A percentile compares a stretch with the other conserved stretches of the same genome.
phyloP scores from a whole-genome alignment of 2,113 vertebrate genomes.

The Lagopus muta region DNA sequence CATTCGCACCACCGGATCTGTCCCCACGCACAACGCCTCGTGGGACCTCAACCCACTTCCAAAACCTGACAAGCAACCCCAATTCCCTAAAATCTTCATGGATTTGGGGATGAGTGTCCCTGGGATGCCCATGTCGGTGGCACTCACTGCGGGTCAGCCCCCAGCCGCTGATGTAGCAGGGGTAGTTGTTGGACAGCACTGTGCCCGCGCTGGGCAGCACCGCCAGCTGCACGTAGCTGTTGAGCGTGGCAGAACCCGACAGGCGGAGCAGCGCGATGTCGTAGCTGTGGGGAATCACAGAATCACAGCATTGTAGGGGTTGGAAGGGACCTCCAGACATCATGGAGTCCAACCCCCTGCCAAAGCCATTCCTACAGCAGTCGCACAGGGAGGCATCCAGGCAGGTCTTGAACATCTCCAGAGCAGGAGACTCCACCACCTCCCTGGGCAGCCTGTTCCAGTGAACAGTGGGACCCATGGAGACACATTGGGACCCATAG shows the following conservation, averaged over 20 bases:
- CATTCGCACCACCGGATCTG: too few relatives aligned
- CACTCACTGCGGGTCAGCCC: slow-evolving; percentile 87
- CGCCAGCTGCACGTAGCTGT: slow-evolving; percentile 82
- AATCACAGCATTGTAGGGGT: too few relatives aligned
- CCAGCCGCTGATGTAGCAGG: slow-evolving; percentile 92
- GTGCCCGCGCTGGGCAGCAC: slow-evolving; percentile 78
- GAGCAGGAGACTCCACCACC: too few relatives aligned
- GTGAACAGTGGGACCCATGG: too few relatives aligned
- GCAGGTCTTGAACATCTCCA: too few relatives aligned
- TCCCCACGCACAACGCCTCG: not conserved
- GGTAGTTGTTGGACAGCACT: slow-evolving; percentile 83
- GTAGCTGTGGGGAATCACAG: slow-evolving; percentile 70
- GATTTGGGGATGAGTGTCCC: not conserved
- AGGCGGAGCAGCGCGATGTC: slow-evolving; percentile 90
- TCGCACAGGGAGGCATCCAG: too few relatives aligned
- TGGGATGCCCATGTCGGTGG: accelerated
- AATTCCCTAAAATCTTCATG: accelerated
- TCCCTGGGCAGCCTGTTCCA: too few relatives aligned
- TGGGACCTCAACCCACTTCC: accelerated
- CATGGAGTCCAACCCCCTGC: too few relatives aligned
- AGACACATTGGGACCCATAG: too few relatives aligned
- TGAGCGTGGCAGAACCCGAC: slow-evolving; percentile 76
- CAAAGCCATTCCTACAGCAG: too few relatives aligned
- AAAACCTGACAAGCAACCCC: accelerated
- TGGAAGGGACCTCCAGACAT: too few relatives aligned